These are phyloP conservation scores for Dermolepida albohirtum DNA, from an alignment of 2,888 invertebrate species.

Conservation along the genomic window DNA sequence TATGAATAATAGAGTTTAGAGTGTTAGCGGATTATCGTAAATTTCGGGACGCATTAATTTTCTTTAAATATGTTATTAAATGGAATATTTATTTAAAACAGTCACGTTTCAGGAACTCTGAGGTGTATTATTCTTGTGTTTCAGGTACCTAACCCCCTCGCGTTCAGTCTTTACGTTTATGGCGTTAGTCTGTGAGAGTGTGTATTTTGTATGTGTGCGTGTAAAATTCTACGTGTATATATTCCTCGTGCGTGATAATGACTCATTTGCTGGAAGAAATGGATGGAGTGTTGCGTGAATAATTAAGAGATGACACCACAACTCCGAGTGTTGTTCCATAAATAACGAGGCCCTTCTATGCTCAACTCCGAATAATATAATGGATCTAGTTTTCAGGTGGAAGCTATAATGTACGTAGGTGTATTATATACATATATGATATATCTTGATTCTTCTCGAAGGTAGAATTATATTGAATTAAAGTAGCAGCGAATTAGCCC, in stretches of 20 bases:
- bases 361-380: conserved; percentile 12
- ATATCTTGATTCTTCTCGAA: too few species aligned
- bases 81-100: conserved; percentile 7
- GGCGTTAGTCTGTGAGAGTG: not conserved
- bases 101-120: conserved; percentile 7
- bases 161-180: too few species aligned
- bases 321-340: conserved; percentile 52
- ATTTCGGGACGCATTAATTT: conserved; percentile 1
- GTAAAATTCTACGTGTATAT: conserved; percentile 5
- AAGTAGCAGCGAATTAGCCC: too few species aligned
- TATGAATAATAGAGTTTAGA: not conserved
- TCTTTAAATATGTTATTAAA: conserved; percentile 6
- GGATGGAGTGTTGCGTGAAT: conserved; percentile 52
- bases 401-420: not conserved
- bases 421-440: conserved; percentile 3
- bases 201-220: not conserved
- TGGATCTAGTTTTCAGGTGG: not conserved
- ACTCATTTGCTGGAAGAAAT: conserved; percentile 39
- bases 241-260: conserved; percentile 38
- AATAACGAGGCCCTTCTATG: conserved; percentile 44
- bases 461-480: too few species aligned
- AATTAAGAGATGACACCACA: conserved; percentile 54
- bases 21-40: conserved; percentile 7
- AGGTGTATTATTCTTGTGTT: not conserved
- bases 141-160: too few species aligned